Evolutionary conservation across 2,113 vertebrate genomes (phyloP).

Genomic region (Hypomesus transpacificus): DNA sequence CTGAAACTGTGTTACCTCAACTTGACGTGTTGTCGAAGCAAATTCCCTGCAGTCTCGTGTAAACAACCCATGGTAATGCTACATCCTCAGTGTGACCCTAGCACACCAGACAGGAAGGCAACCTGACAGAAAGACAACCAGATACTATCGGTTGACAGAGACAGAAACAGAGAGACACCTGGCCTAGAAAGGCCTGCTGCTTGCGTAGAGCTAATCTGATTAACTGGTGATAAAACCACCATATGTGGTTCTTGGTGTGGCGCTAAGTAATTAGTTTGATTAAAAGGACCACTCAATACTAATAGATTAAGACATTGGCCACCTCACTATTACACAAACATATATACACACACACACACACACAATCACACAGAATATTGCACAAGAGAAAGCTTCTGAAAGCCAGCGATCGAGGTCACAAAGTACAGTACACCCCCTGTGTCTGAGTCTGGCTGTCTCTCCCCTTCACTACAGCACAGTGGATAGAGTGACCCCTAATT

Average conservation of each 20-base stretch:
- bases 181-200: too few species aligned
- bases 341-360: not conserved
- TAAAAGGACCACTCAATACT: conserved; percentile 12
- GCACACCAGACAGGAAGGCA: not conserved
- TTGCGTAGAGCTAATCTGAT: not conserved
- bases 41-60: too few species aligned
- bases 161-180: conserved; percentile 4
- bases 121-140: not conserved
- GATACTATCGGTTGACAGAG: not conserved
- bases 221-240: conserved; percentile 14
- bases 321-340: not conserved
- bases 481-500: conserved; percentile 59
- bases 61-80: too few species aligned
- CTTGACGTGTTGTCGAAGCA: not conserved
- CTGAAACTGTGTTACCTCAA: conserved; percentile 16
- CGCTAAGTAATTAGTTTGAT: conserved; percentile 23
- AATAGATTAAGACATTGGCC: conserved; percentile 7
- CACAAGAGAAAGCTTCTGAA: not conserved
- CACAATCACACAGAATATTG: not conserved
- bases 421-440: conserved; percentile 5
- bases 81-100: too few species aligned
- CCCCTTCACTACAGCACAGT: conserved; percentile 17
- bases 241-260: not conserved
- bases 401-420: conserved; percentile 6
- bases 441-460: not conserved